These are phyloP conservation scores for Gracilinanus agilis DNA, from an alignment of 2,113 vertebrate genomes.

Conservation along the genomic window DNA sequence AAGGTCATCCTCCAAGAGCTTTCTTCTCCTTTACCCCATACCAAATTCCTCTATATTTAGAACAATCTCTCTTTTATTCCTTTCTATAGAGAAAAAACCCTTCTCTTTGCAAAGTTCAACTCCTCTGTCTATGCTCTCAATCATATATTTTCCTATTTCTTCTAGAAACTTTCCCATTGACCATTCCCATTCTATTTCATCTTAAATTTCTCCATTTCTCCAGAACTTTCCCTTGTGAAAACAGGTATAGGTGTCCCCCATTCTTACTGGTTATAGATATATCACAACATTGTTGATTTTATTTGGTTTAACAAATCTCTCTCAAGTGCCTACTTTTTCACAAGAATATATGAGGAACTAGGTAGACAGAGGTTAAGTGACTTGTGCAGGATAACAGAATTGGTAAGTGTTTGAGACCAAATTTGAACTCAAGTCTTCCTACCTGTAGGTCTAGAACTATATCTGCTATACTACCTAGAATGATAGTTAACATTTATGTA, in stretches of 20 bases:
- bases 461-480: not conserved
- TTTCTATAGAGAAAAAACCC: not conserved
- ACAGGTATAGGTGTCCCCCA: not conserved
- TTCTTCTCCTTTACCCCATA: not conserved
- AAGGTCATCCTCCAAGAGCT: not conserved
- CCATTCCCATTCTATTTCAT: not conserved
- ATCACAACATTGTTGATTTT: not conserved
- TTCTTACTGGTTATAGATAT: not conserved
- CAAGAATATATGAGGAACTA: not conserved
- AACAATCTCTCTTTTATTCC: not conserved
- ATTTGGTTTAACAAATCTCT: not conserved
- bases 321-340: not conserved
- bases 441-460: not conserved
- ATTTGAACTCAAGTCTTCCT: not conserved
- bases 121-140: not conserved
- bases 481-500: not conserved
- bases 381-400: not conserved
- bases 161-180: not conserved
- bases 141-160: not conserved
- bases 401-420: not conserved
- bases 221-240: not conserved
- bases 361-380: not conserved
- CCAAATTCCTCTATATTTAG: not conserved
- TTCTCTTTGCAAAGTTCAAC: not conserved
- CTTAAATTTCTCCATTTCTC: not conserved